phyloP scores from a whole-genome alignment of 2,113 vertebrate species.

The Amazona vittata region DNA sequence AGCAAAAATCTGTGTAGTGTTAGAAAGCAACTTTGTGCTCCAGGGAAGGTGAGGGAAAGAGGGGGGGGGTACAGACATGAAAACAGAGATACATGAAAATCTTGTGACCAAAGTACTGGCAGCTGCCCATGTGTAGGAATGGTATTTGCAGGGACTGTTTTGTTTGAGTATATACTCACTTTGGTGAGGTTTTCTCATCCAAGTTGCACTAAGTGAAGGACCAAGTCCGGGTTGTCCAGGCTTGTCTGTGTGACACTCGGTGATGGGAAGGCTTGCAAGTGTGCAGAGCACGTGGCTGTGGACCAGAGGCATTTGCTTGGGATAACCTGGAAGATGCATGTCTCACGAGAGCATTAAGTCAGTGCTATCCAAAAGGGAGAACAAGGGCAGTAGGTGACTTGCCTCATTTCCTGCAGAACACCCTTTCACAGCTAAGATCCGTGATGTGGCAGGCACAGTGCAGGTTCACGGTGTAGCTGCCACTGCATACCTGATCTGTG shows the following conservation, averaged over 20 bases:
- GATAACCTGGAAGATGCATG: neutral
- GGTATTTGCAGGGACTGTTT: neutral
- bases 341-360: neutral
- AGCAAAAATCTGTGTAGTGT: constrained; percentile 3
- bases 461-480: neutral
- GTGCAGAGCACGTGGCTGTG: neutral
- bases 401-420: neutral
- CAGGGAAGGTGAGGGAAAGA: neutral
- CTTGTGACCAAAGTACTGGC: neutral
- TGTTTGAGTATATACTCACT: neutral
- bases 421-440: neutral
- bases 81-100: neutral
- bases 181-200: neutral
- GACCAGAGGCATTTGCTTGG: neutral
- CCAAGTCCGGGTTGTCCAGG: neutral
- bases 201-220: neutral
- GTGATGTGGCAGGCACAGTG: neutral
- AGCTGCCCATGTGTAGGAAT: neutral
- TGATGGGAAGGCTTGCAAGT: accelerated
- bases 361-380: neutral
- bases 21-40: neutral
- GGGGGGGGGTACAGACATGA: neutral
- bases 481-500: neutral
- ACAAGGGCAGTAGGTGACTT: neutral
- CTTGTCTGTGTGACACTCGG: neutral